Conservation (phyloP, 2,113 vertebrate genomes). For the Regulus satrapa region DNA sequence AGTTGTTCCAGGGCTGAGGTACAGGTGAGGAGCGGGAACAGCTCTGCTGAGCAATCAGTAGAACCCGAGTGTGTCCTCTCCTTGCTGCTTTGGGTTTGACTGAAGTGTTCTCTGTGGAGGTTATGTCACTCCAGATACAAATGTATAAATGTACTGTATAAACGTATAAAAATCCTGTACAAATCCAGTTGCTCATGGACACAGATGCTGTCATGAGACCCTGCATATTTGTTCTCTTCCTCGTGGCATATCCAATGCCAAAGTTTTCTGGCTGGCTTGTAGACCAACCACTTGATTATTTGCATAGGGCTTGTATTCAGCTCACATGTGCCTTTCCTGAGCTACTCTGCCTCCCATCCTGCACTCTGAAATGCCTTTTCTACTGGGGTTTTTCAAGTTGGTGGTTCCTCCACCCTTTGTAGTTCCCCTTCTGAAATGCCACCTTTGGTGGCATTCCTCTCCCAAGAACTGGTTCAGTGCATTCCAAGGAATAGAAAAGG, state of each 20-base stretch:
- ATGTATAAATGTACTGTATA: no score
- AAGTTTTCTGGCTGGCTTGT: neutral
- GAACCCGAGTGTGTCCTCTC: fast-evolving
- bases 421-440: neutral
- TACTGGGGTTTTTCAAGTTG: neutral
- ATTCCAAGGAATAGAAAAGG: neutral
- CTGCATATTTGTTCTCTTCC: neutral
- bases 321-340: neutral
- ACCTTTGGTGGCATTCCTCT: neutral
- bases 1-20: neutral
- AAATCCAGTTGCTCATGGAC: neutral
- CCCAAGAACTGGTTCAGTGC: neutral
- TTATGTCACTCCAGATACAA: fast-evolving
- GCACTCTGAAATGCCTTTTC: neutral
- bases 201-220: neutral
- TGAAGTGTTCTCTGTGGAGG: neutral
- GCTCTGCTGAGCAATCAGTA: fast-evolving
- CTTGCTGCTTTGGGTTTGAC: fast-evolving
- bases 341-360: neutral
- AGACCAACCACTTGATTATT: neutral
- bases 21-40: neutral
- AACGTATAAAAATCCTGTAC: no score
- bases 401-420: neutral
- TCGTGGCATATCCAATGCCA: neutral
- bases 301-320: neutral